Evolutionary conservation across 2,797 vertebrate species (phyloP), one percentile per base, ranked within the genome.

Genomic region (Trachurus trachurus): DNA sequence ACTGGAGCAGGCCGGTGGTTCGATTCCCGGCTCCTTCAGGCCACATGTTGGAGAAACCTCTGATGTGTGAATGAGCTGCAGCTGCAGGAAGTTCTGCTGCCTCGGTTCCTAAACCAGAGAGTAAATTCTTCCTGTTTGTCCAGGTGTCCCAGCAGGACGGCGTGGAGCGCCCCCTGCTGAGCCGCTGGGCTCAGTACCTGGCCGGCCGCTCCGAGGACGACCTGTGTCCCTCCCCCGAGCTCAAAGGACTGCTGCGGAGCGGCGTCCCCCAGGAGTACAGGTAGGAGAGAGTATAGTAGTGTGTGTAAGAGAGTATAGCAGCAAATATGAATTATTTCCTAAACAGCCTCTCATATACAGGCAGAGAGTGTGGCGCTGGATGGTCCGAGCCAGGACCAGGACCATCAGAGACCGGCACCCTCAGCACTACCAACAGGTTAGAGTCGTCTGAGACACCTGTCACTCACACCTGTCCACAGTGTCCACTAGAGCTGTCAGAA

Each of bases 241-340:
- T 96, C 21, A 99, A 99, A 88, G 89, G 47, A 50, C 87, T 99
- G 66, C 92, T 99, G 52, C 95, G 98, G 2, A 92, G 87, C 0
- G 98, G 98, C 0, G 70, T 99, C 52, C 98, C 98, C 0, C 88
- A 8, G 0, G 95, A 97, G 83, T 96, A 96, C 69, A 94, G 98
- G n/a, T n/a, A n/a, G n/a, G n/a, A n/a, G n/a, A n/a, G n/a, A n/a
- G n/a, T n/a, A n/a, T n/a, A n/a, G n/a, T n/a, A n/a, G n/a, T n/a
- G n/a, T n/a, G n/a, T n/a, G n/a, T n/a, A n/a, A n/a, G n/a, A n/a
- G n/a, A n/a, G n/a, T n/a, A n/a, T n/a, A n/a, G n/a, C n/a, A n/a
- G n/a, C n/a, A n/a, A n/a, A n/a, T n/a, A n/a, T n/a, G n/a, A n/a
- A n/a, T n/a, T n/a, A n/a, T n/a, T n/a, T n/a, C n/a, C n/a, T n/a